A percentile compares a stretch with the other conserved stretches of the same genome.
Conservation (phyloP, 2,888 invertebrate genomes). For the Amphipoea lucens region DNA sequence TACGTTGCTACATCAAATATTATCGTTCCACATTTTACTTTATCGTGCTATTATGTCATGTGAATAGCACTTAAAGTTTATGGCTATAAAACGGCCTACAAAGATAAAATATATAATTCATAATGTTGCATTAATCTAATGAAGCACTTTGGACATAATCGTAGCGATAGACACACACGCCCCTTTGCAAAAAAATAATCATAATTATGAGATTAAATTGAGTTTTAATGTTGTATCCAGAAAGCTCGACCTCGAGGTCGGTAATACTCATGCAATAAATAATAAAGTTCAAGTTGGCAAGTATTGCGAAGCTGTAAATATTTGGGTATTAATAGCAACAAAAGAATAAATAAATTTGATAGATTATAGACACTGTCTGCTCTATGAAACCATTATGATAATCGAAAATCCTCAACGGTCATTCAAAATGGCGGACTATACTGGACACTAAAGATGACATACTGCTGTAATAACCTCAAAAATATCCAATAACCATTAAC, state of each 20-base stretch:
- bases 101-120: constrained; percentile 28
- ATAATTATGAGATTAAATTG: neutral
- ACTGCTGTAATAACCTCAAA: constrained; percentile 15
- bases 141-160: constrained; percentile 17
- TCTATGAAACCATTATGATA: constrained; percentile 15
- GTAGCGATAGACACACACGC: constrained; percentile 2
- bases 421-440: neutral
- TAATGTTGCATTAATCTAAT: constrained; percentile 27
- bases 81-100: constrained; percentile 1
- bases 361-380: neutral
- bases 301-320: constrained; percentile 2
- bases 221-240: neutral
- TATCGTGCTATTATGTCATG: constrained; percentile 42
- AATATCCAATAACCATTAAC: constrained; percentile 9
- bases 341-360: constrained; percentile 10
- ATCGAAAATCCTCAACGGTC: neutral
- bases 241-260: neutral
- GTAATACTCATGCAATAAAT: constrained; percentile 28
- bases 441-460: constrained; percentile 36
- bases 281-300: constrained; percentile 12
- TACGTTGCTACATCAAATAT: constrained; percentile 38
- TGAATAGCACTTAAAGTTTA: constrained; percentile 32
- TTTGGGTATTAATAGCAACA: neutral
- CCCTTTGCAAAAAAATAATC: neutral
- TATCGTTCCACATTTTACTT: constrained; percentile 31